Conservation (phyloP, 2,888 invertebrate genomes). For the Cheilosia urbana region DNA sequence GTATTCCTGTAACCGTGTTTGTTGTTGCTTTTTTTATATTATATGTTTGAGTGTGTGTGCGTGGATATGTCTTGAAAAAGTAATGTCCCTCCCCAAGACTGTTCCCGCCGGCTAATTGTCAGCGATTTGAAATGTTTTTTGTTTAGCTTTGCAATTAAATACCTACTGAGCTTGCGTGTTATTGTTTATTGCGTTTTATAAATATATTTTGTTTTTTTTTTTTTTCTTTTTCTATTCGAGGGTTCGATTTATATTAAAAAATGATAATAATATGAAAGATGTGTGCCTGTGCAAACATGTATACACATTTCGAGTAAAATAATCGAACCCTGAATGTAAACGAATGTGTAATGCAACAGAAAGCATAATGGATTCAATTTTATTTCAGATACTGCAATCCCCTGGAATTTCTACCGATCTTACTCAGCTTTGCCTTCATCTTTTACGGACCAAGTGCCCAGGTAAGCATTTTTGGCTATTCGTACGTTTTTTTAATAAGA, state of each 20-base stretch:
- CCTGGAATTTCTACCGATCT: conserved; percentile 83
- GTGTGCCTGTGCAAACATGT: not conserved
- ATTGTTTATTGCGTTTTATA: conserved; percentile 47
- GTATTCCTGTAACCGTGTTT: conserved; percentile 25
- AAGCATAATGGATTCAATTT: conserved; percentile 18
- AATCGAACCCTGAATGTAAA: conserved; percentile 25
- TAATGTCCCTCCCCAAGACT: not conserved
- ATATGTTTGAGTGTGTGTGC: conserved; percentile 20
- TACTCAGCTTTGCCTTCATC: conserved; percentile 81
- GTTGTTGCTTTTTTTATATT: not conserved
- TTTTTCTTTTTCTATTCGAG: conserved; percentile 17
- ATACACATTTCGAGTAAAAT: not conserved
- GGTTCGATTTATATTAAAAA: conserved; percentile 50
- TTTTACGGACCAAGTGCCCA: conserved; percentile 82
- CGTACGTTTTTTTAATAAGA: not conserved
- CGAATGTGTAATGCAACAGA: not conserved
- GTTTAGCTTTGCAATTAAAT: conserved; percentile 58
- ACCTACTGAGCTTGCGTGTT: conserved; percentile 55
- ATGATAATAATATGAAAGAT: not conserved
- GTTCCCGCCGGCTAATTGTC: conserved; percentile 31
- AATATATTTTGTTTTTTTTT: too few species aligned
- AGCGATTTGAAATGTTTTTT: conserved; percentile 45
- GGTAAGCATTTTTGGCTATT: conserved; percentile 77
- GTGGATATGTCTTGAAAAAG: conserved; percentile 18
- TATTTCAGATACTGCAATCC: conserved; percentile 83